Base-by-base conservation (phyloP, 2,888 invertebrate species). In the Drosophila kokeensis region DNA sequence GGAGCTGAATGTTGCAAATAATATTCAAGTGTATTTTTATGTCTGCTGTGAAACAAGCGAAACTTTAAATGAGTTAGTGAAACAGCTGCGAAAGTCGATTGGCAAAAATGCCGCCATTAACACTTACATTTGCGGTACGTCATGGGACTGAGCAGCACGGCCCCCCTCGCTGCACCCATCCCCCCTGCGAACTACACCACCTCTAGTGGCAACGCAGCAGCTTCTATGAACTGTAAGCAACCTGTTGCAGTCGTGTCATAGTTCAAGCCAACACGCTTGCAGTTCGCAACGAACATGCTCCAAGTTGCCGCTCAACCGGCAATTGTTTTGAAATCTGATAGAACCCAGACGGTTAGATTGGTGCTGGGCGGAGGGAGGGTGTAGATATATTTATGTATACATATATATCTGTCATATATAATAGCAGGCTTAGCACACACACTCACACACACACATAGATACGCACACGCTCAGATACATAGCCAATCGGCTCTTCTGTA, bases 241-340 rank as follows among this genome's bases (percentile, higher is more conserved):
- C 75, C 75, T 76, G 75, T 76, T 76, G 75, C 69, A 76, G 59
- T 76, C 66, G 71, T 76, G 75, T 75, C 74, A 75, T 15, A 75
- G 74, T 75, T 75, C 64, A 74, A 32, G 36, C 54, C 69, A 70
- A 76, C 70, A 34, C 29, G 63, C 32, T 40, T 54, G 50, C 27
- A 29, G 32, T 10, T 11, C 50, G 55, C 38, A 30, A 21, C 63
- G n/a, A 74, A 74, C 74, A 40, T 75, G 74, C 75, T 75, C 48
- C 49, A 57, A 67, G 59, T 48, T 34, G 49, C 13, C 40, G 10
- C 21, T 24, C 13, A 68, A 24, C 34, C 50, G 73, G 45, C 69
- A 40, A 54, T 50, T 52, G 42, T 57, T 52, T 70, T 60, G 36
- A 62, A 53, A 42, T 52, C 11, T 21, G 27, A 66, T 34, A 27